phyloP scores from a whole-genome alignment of 2,797 vertebrate genomes.

The Ctenopoma multispine region DNA sequence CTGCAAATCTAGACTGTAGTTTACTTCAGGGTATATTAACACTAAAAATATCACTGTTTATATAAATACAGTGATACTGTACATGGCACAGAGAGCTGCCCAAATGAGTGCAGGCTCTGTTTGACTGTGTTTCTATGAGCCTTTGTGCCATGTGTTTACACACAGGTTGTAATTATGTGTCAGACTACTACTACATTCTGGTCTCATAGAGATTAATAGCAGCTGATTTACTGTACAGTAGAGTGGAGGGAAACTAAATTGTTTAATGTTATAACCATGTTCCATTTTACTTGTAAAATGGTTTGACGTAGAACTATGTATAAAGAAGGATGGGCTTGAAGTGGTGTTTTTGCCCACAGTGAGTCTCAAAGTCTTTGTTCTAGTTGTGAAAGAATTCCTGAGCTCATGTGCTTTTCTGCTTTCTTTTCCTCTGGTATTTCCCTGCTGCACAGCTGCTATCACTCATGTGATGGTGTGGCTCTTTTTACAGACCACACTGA shows the following conservation, averaged over 20 bases:
- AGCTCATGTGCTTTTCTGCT: slow-evolving; percentile 60
- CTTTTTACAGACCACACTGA: slow-evolving; percentile 42
- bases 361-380: slow-evolving; percentile 54
- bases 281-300: slow-evolving; percentile 7
- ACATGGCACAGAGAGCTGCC: neutral
- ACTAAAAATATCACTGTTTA: too few relatives aligned
- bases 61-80: neutral
- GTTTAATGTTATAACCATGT: slow-evolving; percentile 32
- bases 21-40: neutral
- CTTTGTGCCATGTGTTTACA: neutral
- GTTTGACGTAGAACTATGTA: slow-evolving; percentile 7
- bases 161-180: neutral
- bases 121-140: neutral
- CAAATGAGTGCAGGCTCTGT: neutral
- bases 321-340: slow-evolving; percentile 20
- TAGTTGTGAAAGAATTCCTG: slow-evolving; percentile 53
- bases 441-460: slow-evolving; percentile 49
- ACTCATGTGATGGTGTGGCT: slow-evolving; percentile 43
- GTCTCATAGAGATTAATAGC: slow-evolving; percentile 5
- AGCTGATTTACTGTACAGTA: slow-evolving; percentile 12
- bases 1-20: neutral
- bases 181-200: neutral
- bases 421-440: slow-evolving; percentile 32
- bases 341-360: slow-evolving; percentile 36
- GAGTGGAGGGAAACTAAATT: slow-evolving; percentile 4